A percentile compares a stretch with the other conserved stretches of the same genome.
These are phyloP conservation scores for Astropecten irregularis DNA, from an alignment of 53 echinoderm and acorn worm species.

Conservation along the genomic window DNA sequence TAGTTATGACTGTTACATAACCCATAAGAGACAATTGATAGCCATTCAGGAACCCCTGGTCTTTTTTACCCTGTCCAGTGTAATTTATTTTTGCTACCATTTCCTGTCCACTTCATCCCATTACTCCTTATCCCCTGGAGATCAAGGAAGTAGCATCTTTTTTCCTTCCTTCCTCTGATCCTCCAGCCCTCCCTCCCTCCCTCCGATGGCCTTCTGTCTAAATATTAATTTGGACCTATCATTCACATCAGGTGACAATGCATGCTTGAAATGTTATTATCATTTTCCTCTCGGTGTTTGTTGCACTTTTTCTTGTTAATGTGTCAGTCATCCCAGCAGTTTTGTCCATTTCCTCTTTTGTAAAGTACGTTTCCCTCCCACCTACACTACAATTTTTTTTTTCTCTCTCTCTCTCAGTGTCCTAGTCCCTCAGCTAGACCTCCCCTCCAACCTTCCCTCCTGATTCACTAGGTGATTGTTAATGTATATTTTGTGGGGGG, in stretches of 20 bases:
- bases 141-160: slow-evolving; percentile 23
- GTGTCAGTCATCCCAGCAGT: slow-evolving; percentile 15
- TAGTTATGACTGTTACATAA: slow-evolving; percentile 24
- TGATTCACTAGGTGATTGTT: neutral
- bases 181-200: neutral
- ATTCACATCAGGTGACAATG: neutral
- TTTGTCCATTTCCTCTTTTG: slow-evolving; percentile 32
- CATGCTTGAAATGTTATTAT: neutral
- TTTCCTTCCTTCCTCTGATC: neutral
- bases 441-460: neutral
- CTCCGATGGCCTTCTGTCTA: neutral
- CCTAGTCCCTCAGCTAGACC: neutral
- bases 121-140: neutral
- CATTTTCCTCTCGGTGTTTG: slow-evolving; percentile 4
- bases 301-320: neutral
- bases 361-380: slow-evolving; percentile 32
- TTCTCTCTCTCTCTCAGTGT: too few relatives aligned
- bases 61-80: neutral
- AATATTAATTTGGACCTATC: slow-evolving; percentile 32
- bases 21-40: slow-evolving; percentile 35
- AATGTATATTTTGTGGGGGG: too few relatives aligned
- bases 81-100: neutral
- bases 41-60: neutral
- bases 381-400: neutral
- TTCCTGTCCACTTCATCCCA: slow-evolving; percentile 43